Evolutionary conservation across 2,113 vertebrate genomes (phyloP), one percentile per base, ranked within the genome.

Genomic region (Alectura lathami): DNA sequence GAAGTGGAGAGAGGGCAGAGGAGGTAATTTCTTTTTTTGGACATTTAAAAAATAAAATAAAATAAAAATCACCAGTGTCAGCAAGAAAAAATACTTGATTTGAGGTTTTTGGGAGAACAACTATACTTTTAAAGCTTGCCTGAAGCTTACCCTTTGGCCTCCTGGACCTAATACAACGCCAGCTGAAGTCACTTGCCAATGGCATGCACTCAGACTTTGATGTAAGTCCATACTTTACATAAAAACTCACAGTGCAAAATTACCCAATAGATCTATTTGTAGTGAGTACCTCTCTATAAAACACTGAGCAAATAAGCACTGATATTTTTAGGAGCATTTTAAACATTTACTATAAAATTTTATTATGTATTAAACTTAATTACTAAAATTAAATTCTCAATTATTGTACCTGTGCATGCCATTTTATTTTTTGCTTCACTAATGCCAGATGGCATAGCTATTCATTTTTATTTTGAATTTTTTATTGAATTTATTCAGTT

Each of bases 341-440:
- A 86, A 86, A 80, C 34, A 47, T 89, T 97, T 82, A 89, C 43
- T 67, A 81, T 89, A 91, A 93, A 88, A 88, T 94, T 93, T 91
- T 91, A 89, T 83, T 83, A 59, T 17, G 36, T 24, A 85, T 83
- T 89, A 91, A 95, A 94, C 45, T 66, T 83, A 85, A 96, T 89
- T 91, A 89, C 75, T 70, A 32, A 51, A 83, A 96, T 70, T 62
- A 88, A 95, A 95, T 81, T 72, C 62, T 64, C 80, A 56, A 0
- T 91, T 84, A 81, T 86, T 68, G 18, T 87, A 93, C 80, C 92
- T 92, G n/a, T 53, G 54, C 62, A 50, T 36, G 40, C 30, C 50
- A 24, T 6, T 91, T 91, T 54, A 66, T 34, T 69, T 83, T 89
- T 95, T 80, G 59, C 59, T 69, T 91, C 68, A 40, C 42, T 83